Evolutionary conservation across 2,888 invertebrate species (phyloP), one percentile per base, ranked within the genome.

Genomic region (Ennomos erosarius): DNA sequence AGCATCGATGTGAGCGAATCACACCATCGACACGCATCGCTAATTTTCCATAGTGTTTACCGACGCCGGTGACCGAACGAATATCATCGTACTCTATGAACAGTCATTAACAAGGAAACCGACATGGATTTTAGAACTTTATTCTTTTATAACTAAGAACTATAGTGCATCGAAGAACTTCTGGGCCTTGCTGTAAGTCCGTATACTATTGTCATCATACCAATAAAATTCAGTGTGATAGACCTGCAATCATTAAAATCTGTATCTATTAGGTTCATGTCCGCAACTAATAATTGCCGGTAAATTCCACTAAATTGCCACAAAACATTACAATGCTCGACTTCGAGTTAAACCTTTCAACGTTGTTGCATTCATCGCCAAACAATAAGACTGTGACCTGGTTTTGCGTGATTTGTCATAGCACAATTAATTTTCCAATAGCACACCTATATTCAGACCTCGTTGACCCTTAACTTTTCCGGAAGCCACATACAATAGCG

Each of bases 1-100:
- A 88, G 85, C 87, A 90, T 84, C 84, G 86, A 88, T 89, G 90
- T 90, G 88, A 86, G 88, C 90, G 88, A 90, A 90, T 92, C 90
- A 90, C 89, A 90, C 90, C 87, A 88, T 85, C 86, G 89, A 76
- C 75, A 90, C 90, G 90, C 87, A 79, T 88, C 85, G 91, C 87
- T 88, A 82, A 88, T 84, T 88, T 82, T 84, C 85, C 88, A 90
- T 90, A 85, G 84, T 77, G 75, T 82, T 84, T 80, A 78, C 73
- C 76, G 75, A 78, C 79, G 79, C 79, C 79, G 76, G 77, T 84
- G 82, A 81, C 81, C 82, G 78, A 79, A 84, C 84, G 72, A 79
- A 81, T 81, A 87, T 85, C 75, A 78, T 79, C 70, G 74, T 79
- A 82, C 81, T 80, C 82, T 76, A 76, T 81, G 78, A 69, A 77